Evolutionary conservation across 2,888 invertebrate species (phyloP).

Genomic region (Hypselothyrea guttata): DNA sequence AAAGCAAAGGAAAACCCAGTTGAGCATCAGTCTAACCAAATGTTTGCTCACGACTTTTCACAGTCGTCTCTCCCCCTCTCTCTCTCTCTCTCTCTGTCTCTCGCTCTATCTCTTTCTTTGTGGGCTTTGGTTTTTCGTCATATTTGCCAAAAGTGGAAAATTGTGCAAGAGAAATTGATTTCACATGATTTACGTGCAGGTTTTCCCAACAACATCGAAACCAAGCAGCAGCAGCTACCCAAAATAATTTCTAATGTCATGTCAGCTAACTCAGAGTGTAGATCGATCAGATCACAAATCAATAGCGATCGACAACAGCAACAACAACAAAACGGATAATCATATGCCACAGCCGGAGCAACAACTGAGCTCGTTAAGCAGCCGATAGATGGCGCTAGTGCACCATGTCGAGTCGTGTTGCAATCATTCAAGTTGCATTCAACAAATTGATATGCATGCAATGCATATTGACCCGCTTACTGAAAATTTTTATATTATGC

Average conservation of each 20-base stretch:
- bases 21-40: constrained; percentile 57
- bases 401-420: constrained; percentile 19
- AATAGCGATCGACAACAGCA: constrained; percentile 52
- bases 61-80: constrained; percentile 21
- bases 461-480: constrained; percentile 25
- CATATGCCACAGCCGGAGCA: constrained; percentile 45
- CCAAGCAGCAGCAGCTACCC: constrained; percentile 36
- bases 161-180: constrained; percentile 79
- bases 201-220: constrained; percentile 32
- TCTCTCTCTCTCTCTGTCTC: constrained; percentile 17
- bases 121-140: constrained; percentile 63
- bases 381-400: constrained; percentile 46
- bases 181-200: constrained; percentile 80
- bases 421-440: constrained; percentile 27
- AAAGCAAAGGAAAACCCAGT: constrained; percentile 33
- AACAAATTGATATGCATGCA: constrained; percentile 47
- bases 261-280: constrained; percentile 34
- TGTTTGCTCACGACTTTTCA: constrained; percentile 72
- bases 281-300: constrained; percentile 62
- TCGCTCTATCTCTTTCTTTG: too few relatives aligned
- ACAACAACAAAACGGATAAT: constrained; percentile 48
- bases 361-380: constrained; percentile 36
- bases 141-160: constrained; percentile 74
- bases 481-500: constrained; percentile 1
- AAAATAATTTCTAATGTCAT: constrained; percentile 75